These are phyloP conservation scores for Rhipidura dahli DNA, from an alignment of 2,113 vertebrate species.

Conservation along the genomic window DNA sequence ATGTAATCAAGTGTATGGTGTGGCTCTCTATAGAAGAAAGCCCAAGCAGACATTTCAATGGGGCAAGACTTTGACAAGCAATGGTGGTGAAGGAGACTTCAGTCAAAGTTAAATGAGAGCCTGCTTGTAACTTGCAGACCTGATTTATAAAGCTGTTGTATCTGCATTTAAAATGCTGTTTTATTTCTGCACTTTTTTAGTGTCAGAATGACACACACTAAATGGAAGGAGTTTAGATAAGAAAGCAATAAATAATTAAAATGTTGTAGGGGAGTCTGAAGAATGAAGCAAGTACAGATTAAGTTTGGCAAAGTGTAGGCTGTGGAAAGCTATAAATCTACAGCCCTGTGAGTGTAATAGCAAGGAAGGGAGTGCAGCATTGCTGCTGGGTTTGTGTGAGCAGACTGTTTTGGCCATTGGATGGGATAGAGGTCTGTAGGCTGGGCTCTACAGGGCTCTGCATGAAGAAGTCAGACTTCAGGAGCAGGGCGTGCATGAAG, in stretches of 20 bases:
- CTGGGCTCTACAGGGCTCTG: background rate
- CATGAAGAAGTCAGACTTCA: background rate
- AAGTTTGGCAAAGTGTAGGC: background rate
- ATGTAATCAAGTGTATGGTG: background rate
- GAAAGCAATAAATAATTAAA: conserved; percentile 37
- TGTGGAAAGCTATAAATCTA: conserved; percentile 19
- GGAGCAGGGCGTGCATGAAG: background rate
- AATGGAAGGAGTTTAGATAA: conserved; percentile 19
- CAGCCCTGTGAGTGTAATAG: background rate
- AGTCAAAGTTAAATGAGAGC: background rate
- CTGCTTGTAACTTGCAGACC: background rate
- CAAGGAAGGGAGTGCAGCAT: background rate
- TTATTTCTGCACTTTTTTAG: background rate
- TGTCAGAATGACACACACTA: background rate
- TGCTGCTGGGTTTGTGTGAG: background rate
- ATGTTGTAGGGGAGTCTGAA: background rate
- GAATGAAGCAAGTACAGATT: background rate
- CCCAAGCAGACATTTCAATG: background rate
- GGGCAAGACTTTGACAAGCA: background rate
- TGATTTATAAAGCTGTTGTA: background rate
- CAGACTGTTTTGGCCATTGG: background rate
- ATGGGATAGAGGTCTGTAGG: background rate
- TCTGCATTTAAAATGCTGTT: background rate
- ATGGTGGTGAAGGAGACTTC: background rate
- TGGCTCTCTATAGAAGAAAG: background rate